Conservation (phyloP, 2,113 vertebrate species). For the Malurus cyaneus region DNA sequence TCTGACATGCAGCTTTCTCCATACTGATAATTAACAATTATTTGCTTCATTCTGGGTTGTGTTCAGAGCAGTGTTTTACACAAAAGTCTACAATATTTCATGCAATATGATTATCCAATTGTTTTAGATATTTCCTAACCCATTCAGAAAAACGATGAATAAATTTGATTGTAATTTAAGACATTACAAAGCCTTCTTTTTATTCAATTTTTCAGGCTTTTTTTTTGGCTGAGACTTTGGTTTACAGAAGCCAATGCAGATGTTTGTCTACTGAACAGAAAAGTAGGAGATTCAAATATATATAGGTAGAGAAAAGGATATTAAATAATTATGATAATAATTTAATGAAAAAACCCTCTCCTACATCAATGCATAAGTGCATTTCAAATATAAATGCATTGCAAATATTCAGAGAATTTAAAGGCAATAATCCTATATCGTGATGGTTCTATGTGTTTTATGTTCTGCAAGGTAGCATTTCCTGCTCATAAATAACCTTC, state of each 20-base stretch:
- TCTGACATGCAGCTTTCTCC: not conserved
- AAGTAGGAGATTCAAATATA: not conserved
- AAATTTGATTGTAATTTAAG: not conserved
- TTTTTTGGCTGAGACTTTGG: not conserved
- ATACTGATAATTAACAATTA: not conserved
- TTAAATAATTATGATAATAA: not conserved
- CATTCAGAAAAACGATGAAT: not conserved
- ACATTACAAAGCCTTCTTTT: not conserved
- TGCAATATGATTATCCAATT: not conserved
- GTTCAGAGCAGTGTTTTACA: not conserved
- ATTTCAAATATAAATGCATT: not conserved
- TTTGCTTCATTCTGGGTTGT: not conserved
- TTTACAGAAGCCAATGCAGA: not conserved
- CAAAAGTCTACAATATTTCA: not conserved
- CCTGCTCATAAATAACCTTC: not conserved
- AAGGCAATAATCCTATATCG: not conserved
- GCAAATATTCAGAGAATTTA: not conserved
- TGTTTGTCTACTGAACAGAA: not conserved
- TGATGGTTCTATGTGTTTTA: not conserved
- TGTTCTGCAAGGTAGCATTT: not conserved
- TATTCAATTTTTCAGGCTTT: not conserved
- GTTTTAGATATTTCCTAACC: not conserved
- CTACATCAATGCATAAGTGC: accelerated
- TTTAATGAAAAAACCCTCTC: not conserved
- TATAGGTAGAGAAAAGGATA: not conserved